Conservation (phyloP, 64 coral and sea anemone species). For the Montipora sp. region DNA sequence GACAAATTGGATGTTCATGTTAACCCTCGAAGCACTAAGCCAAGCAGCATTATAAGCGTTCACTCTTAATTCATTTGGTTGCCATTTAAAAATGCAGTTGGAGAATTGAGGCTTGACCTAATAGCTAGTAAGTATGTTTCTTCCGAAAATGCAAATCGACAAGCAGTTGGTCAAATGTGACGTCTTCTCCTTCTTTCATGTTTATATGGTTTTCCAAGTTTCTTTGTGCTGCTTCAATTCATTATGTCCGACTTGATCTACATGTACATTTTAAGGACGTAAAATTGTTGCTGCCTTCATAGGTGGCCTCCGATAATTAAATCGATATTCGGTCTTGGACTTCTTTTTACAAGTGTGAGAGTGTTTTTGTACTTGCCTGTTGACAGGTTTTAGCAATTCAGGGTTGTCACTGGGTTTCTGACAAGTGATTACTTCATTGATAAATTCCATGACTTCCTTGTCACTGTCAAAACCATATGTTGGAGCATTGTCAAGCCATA, state of each 20-base stretch:
- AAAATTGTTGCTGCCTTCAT: not conserved
- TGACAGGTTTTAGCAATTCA: not conserved
- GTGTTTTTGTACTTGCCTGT: not conserved
- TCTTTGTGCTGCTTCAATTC: not conserved
- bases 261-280: not conserved
- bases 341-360: not conserved
- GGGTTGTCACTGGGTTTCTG: no score
- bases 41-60: constrained; percentile 32
- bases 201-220: not conserved
- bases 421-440: no score
- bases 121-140: no score
- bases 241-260: not conserved
- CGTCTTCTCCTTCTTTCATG: not conserved
- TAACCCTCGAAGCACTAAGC: constrained; percentile 22
- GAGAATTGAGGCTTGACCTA: not conserved
- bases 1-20: constrained; percentile 37
- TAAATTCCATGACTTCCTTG: no score
- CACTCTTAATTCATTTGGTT: not conserved
- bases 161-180: not conserved
- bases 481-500: no score
- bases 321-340: not conserved
- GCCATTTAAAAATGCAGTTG: constrained; percentile 6
- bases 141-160: no score
- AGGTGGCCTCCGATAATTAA: not conserved
- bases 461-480: no score